These are phyloP conservation scores for Epicauta chinensis DNA, from an alignment of 1,140 invertebrate genomes.

Conservation along the genomic window DNA sequence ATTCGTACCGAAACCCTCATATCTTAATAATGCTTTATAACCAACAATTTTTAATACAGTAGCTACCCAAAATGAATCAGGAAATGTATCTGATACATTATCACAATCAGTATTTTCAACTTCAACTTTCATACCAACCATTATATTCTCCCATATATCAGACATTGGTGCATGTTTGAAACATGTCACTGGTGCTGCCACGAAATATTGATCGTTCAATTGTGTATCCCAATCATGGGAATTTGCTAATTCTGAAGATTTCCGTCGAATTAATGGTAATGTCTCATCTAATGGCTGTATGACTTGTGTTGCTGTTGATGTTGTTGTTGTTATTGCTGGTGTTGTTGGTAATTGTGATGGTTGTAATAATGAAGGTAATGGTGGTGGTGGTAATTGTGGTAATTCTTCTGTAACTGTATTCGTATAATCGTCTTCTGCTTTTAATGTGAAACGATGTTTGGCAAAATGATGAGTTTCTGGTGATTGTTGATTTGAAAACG, in stretches of 20 bases:
- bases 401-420: slow-evolving; percentile 46
- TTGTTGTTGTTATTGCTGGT: slow-evolving; percentile 38
- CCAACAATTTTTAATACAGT: slow-evolving; percentile 86
- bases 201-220: slow-evolving; percentile 67
- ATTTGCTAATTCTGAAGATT: slow-evolving; percentile 56
- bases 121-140: slow-evolving; percentile 92
- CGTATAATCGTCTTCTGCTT: slow-evolving; percentile 35
- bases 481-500: slow-evolving; percentile 36
- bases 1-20: slow-evolving; percentile 90
- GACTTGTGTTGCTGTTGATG: slow-evolving; percentile 7
- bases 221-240: slow-evolving; percentile 79
- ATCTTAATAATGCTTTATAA: slow-evolving; percentile 87
- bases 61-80: slow-evolving; percentile 91
- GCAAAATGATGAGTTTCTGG: slow-evolving; percentile 40
- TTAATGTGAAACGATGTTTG: slow-evolving; percentile 39
- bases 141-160: slow-evolving; percentile 90
- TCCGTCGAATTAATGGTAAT: slow-evolving; percentile 45
- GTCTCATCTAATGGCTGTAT: slow-evolving; percentile 43
- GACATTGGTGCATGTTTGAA: slow-evolving; percentile 88
- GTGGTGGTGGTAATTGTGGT: slow-evolving; percentile 44
- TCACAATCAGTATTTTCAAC: slow-evolving; percentile 88
- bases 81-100: slow-evolving; percentile 66
- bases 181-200: slow-evolving; percentile 80
- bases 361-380: slow-evolving; percentile 29
- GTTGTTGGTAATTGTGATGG: slow-evolving; percentile 46